Base-by-base conservation (phyloP, 2,797 vertebrate species). In the Coreius guichenoti region DNA sequence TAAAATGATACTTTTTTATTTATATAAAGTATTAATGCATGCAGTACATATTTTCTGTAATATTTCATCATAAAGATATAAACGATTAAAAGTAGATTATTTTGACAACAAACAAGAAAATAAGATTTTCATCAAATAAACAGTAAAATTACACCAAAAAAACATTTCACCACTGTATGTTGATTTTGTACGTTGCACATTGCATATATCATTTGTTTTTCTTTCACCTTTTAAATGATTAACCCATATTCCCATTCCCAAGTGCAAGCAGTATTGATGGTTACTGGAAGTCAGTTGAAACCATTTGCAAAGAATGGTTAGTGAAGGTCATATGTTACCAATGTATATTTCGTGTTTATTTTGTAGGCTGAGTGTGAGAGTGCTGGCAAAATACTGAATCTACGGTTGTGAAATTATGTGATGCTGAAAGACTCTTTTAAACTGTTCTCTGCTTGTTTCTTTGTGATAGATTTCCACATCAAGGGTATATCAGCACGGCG, bases 341-440 rank as follows among this genome's bases (percentile, higher is more conserved):
- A 13, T 26, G 58, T 13, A 61, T 61, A 26, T 63, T 63, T 61
- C 29, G 58, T 0, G 19, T 9, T 23, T 54, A 21, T 23, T 56
- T 56, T 56, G 54, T 23, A 8, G 7, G 51, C 17, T 21, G 19
- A 7, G 8, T n/a, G 21, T 58, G 56, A 61, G 58, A 26, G 58
- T 6, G n/a, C 21, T 23, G 21, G 9, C 23, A 58, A 58, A 12
- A 58, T 58, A 1, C 26, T 63, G 58, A 61, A 6, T 14, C 4
- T 3, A 26, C 3, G 4, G 12, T 7, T 29, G 58, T 63, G 5
- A 54, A 21, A 75, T 68, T 61, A 83, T n/a, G 33, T 83, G 43
- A 83, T 83, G 81, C 26, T 3, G 6, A 93, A 93, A 19, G 90
- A 89, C 2, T 61, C 49, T 63, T 89, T 89, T 2, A 96, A 13